Percentiles rank a stretch among this genome's conserved stretches.
Evolutionary conservation across 2,888 invertebrate species (phyloP).

Genomic region (Amorpha juglandis): DNA sequence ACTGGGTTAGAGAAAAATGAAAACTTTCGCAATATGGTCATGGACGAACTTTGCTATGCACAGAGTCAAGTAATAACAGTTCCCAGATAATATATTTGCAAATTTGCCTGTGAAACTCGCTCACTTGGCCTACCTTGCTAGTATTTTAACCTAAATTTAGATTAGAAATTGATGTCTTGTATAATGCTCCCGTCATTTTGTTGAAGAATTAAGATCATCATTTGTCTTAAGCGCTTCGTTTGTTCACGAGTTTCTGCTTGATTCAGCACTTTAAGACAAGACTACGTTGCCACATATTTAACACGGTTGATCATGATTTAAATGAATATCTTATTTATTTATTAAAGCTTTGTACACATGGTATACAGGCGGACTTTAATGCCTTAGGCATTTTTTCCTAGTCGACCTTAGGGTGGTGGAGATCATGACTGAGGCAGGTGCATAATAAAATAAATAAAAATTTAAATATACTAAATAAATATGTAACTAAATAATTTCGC

Average conservation of each 20-base stretch:
- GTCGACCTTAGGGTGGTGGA: too few relatives aligned
- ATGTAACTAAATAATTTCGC: too few relatives aligned
- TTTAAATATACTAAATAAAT: too few relatives aligned
- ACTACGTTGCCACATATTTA: conserved; percentile 3
- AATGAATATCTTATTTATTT: too few relatives aligned
- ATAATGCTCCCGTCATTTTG: conserved; percentile 31
- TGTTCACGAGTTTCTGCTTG: conserved; percentile 11
- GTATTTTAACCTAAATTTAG: conserved; percentile 50
- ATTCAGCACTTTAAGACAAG: not conserved
- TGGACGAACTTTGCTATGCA: conserved; percentile 60
- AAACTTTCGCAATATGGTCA: conserved; percentile 77
- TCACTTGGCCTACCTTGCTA: conserved; percentile 44
- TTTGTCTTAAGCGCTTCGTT: conserved; percentile 15
- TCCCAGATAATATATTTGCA: conserved; percentile 63
- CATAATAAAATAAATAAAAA: too few relatives aligned
- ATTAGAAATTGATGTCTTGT: conserved; percentile 45
- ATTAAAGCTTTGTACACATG: too few relatives aligned
- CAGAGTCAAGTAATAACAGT: conserved; percentile 63
- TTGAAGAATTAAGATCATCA: conserved; percentile 7
- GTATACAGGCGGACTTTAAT: too few relatives aligned
- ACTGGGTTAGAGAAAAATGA: conserved; percentile 78
- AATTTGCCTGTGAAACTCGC: conserved; percentile 53
- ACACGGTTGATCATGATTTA: not conserved
- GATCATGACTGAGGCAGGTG: too few relatives aligned
- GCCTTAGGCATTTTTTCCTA: too few relatives aligned